phyloP scores from a whole-genome alignment of 2,888 invertebrate species.

The Hydroisotoma schaefferi region DNA sequence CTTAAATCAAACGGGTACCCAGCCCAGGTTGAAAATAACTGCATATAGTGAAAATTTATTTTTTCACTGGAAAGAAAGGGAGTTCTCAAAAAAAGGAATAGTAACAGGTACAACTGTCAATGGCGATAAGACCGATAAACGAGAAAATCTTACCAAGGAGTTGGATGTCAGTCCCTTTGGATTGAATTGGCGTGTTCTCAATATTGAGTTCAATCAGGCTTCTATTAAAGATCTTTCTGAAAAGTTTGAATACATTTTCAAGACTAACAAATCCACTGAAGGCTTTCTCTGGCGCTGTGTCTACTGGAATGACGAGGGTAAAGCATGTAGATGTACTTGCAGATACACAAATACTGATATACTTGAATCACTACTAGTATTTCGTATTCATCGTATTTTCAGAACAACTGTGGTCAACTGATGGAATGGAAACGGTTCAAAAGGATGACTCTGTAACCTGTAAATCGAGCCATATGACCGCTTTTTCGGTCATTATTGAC shows the following conservation, averaged over 20 bases:
- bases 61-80: slow-evolving; percentile 21
- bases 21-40: slow-evolving; percentile 29
- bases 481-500: slow-evolving; percentile 53
- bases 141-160: not conserved
- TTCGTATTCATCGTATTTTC: not conserved
- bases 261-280: slow-evolving; percentile 31
- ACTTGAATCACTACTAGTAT: not conserved
- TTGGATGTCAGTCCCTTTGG: not conserved
- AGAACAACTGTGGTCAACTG: slow-evolving; percentile 50
- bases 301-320: slow-evolving; percentile 50
- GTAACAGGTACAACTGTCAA: not conserved
- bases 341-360: slow-evolving; percentile 5
- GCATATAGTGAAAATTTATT: slow-evolving; percentile 38
- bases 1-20: slow-evolving; percentile 5
- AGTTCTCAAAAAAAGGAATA: not conserved
- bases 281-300: slow-evolving; percentile 48
- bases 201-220: slow-evolving; percentile 26
- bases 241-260: slow-evolving; percentile 47
- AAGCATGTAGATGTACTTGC: no score
- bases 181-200: slow-evolving; percentile 32
- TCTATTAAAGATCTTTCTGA: slow-evolving; percentile 43
- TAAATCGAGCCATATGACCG: slow-evolving; percentile 52
- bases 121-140: not conserved
- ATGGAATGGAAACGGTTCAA: slow-evolving; percentile 49
- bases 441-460: slow-evolving; percentile 48